These are phyloP conservation scores for Sigmodon hispidus DNA, from an alignment of 2,113 vertebrate species.

Conservation along the genomic window DNA sequence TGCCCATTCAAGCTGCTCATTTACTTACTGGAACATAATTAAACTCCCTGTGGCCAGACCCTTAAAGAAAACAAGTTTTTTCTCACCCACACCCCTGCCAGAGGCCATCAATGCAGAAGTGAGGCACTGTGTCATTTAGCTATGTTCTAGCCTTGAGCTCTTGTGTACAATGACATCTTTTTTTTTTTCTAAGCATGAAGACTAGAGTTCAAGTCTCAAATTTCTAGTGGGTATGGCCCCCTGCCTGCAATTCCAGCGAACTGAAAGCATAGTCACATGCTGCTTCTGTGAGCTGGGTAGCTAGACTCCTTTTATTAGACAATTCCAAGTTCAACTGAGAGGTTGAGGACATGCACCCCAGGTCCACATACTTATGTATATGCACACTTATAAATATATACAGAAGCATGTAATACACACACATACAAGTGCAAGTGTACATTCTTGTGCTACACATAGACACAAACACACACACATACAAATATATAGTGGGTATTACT, in stretches of 20 bases:
- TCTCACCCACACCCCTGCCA: too few species aligned
- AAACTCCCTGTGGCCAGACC: too few species aligned
- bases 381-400: neutral
- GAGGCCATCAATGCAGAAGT: too few species aligned
- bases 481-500: too few species aligned
- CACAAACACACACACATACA: neutral
- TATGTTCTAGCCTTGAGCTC: too few species aligned
- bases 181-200: neutral
- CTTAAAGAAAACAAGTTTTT: too few species aligned
- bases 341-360: neutral
- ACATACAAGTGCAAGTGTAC: neutral
- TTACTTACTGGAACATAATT: too few species aligned
- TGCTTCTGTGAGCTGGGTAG: neutral
- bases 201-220: neutral
- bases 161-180: too few species aligned
- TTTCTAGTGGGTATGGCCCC: neutral
- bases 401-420: too few species aligned
- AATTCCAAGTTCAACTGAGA: neutral
- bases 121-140: too few species aligned
- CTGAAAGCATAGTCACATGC: neutral
- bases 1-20: too few species aligned
- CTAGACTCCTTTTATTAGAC: neutral
- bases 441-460: neutral
- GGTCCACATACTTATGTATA: neutral
- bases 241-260: neutral